Conservation (phyloP, 2,888 invertebrate genomes). For the Cryptus viduatorius region DNA sequence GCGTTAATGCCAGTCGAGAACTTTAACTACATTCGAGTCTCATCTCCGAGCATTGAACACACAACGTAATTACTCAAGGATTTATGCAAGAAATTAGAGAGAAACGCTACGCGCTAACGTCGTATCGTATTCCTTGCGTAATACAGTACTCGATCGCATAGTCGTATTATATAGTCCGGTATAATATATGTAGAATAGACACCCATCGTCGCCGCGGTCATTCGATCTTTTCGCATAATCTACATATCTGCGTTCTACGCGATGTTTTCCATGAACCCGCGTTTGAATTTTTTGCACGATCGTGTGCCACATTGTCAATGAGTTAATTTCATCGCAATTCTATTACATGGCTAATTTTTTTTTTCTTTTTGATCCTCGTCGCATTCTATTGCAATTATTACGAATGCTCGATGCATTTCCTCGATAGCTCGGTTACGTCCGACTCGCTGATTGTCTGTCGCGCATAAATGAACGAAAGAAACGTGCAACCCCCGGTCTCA, state of each 20-base stretch:
- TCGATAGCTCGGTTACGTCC: slow-evolving; percentile 45
- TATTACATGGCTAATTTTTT: slow-evolving; percentile 13
- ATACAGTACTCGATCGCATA: neutral
- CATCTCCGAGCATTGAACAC: neutral
- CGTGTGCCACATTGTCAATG: slow-evolving; percentile 29
- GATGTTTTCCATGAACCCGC: neutral
- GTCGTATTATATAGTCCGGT: neutral
- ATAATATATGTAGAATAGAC: neutral
- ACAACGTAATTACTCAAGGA: slow-evolving; percentile 14
- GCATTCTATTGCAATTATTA: slow-evolving; percentile 18
- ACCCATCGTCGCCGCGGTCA: neutral
- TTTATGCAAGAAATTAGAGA: slow-evolving; percentile 37
- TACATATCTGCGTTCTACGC: neutral
- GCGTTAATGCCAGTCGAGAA: neutral
- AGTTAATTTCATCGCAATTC: slow-evolving; percentile 46
- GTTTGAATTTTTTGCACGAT: slow-evolving; percentile 23
- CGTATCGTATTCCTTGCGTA: slow-evolving; percentile 16
- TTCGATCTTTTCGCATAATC: slow-evolving; percentile 19
- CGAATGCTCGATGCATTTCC: slow-evolving; percentile 24
- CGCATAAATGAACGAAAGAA: slow-evolving; percentile 43
- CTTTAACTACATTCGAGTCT: slow-evolving; percentile 9
- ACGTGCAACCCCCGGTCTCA: neutral
- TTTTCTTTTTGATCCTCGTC: neutral
- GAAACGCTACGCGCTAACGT: neutral
- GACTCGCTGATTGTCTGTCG: slow-evolving; percentile 47